These are phyloP conservation scores for Cassiopea xamachana DNA, from an alignment of 30 jellyfish, hydroid and myxozoan species.

Conservation along the genomic window DNA sequence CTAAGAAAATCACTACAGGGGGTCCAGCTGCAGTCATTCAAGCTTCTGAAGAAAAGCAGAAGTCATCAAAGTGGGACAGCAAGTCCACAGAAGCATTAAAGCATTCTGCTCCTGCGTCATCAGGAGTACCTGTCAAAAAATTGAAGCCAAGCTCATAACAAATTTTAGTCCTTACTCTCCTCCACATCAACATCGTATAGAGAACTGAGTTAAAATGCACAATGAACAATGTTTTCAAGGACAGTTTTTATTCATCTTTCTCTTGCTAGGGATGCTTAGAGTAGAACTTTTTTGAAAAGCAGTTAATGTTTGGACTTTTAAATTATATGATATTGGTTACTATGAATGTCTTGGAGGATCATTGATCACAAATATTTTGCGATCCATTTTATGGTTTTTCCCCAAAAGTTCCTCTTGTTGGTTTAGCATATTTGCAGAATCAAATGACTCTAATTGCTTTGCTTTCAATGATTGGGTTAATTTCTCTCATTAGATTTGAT, in stretches of 20 bases:
- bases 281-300: too few species aligned
- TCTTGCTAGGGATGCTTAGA: too few species aligned
- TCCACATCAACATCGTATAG: too few species aligned
- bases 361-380: not conserved
- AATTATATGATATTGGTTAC: not conserved
- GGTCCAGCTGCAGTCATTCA: slow-evolving; percentile 47
- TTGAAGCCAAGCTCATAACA: slow-evolving; percentile 20
- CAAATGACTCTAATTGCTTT: too few species aligned
- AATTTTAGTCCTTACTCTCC: not conserved
- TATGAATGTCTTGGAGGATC: not conserved
- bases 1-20: slow-evolving; percentile 53
- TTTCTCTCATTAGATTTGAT: too few species aligned
- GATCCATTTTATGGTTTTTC: not conserved
- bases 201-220: too few species aligned
- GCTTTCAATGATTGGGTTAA: too few species aligned
- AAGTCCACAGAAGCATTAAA: slow-evolving; percentile 34
- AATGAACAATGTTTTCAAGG: too few species aligned
- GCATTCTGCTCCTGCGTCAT: slow-evolving; percentile 16
- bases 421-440: too few species aligned
- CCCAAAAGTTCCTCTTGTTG: too few species aligned
- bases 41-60: slow-evolving; percentile 64
- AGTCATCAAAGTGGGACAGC: slow-evolving; percentile 83
- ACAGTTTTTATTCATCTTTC: too few species aligned
- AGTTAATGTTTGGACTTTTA: not conserved
- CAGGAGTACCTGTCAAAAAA: slow-evolving; percentile 55